These are phyloP conservation scores for Brachypodius melanocephalos DNA, from an alignment of 2,113 vertebrate species.

Conservation along the genomic window DNA sequence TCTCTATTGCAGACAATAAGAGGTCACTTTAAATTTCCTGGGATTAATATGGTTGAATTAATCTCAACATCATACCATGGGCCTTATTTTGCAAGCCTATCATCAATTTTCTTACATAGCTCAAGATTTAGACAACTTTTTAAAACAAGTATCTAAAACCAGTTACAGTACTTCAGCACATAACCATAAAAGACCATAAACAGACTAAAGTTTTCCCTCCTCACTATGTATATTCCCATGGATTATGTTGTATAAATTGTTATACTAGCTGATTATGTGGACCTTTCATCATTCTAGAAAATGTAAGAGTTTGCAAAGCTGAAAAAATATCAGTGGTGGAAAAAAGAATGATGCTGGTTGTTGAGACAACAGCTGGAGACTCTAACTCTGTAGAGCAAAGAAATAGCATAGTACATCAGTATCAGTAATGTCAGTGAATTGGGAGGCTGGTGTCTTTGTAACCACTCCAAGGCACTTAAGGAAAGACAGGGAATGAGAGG, in stretches of 20 bases:
- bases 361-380: neutral
- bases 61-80: neutral
- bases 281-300: neutral
- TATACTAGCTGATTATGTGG: neutral
- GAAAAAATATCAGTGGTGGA: neutral
- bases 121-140: neutral
- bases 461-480: neutral
- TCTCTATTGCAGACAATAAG: neutral
- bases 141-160: neutral
- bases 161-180: neutral
- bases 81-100: neutral
- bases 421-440: neutral
- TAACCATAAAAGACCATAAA: constrained; percentile 6
- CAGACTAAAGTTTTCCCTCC: neutral
- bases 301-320: neutral
- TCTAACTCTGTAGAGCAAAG: neutral
- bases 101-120: neutral
- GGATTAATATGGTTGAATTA: neutral
- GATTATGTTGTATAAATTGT: neutral
- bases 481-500: neutral
- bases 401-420: neutral
- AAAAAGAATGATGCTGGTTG: neutral
- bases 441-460: neutral
- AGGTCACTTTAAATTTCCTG: neutral
- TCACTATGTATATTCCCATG: neutral